These are phyloP conservation scores for Rhombomys opimus DNA, from an alignment of 2,113 vertebrate species.

Conservation along the genomic window DNA sequence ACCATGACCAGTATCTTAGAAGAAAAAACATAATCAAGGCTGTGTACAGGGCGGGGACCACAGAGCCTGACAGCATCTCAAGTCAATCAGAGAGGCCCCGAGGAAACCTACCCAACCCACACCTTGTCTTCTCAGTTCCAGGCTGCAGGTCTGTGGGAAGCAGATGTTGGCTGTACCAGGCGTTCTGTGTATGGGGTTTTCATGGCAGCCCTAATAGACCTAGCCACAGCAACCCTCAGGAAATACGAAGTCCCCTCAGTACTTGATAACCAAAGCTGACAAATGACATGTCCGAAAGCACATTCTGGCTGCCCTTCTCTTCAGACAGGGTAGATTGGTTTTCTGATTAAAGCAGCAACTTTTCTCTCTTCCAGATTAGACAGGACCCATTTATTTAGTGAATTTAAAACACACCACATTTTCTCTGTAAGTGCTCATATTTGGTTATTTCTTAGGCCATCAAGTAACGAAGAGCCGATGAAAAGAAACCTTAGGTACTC, in stretches of 20 bases:
- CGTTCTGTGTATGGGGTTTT: neutral
- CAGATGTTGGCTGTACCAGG: neutral
- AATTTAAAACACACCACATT: neutral
- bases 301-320: neutral
- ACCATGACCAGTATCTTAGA: neutral
- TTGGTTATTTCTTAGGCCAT: neutral
- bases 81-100: neutral
- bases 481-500: slow-evolving; percentile 27
- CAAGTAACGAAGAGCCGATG: neutral
- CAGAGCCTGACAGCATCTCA: neutral
- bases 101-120: neutral
- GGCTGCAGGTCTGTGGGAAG: neutral
- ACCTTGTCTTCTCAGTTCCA: neutral
- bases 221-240: neutral
- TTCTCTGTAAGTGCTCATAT: slow-evolving; percentile 1
- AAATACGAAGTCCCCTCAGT: neutral
- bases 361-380: neutral
- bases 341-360: neutral
- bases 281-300: neutral
- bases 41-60: neutral
- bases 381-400: neutral
- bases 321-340: neutral
- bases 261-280: neutral
- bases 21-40: neutral
- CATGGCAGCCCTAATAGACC: neutral